These are phyloP conservation scores for Tetrapedia diversipes DNA, from an alignment of 2,888 invertebrate species.

Conservation along the genomic window DNA sequence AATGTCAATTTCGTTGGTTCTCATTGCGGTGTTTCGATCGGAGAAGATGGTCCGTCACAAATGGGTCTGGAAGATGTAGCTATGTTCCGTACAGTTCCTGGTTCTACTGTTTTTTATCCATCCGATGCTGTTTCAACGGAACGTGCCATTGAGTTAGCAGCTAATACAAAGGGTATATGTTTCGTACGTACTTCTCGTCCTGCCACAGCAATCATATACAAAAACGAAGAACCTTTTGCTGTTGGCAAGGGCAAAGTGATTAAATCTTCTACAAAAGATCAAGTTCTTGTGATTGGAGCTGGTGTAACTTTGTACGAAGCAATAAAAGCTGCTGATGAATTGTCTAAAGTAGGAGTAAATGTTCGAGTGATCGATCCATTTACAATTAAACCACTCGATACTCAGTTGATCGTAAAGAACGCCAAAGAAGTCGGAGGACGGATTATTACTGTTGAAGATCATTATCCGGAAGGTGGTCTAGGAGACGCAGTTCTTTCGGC, in stretches of 20 bases:
- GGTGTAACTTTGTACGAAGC: constrained; percentile 97
- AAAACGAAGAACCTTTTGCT: constrained; percentile 91
- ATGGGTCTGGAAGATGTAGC: constrained; percentile 99
- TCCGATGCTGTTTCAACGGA: constrained; percentile 97
- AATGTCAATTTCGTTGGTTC: constrained; percentile 98
- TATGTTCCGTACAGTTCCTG: constrained; percentile 96
- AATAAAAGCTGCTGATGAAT: constrained; percentile 90
- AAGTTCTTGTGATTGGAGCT: constrained; percentile 94
- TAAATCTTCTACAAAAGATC: constrained; percentile 89
- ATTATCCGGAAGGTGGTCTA: constrained; percentile 97
- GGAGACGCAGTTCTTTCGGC: constrained; percentile 97
- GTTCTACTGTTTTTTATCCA: constrained; percentile 91
- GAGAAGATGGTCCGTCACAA: constrained; percentile 99
- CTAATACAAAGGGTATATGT: constrained; percentile 96
- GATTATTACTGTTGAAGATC: constrained; percentile 97
- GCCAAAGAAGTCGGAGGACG: constrained; percentile 91
- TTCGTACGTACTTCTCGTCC: constrained; percentile 98
- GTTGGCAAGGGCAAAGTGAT: constrained; percentile 92
- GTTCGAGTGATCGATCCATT: constrained; percentile 96
- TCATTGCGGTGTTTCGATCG: constrained; percentile 99
- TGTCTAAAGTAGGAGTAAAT: constrained; percentile 88
- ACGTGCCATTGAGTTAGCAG: constrained; percentile 97
- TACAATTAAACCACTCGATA: constrained; percentile 97
- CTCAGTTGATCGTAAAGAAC: constrained; percentile 88
- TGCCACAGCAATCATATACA: constrained; percentile 93